Percentiles rank a stretch among this genome's conserved stretches.
Evolutionary conservation across 1,140 invertebrate genomes (phyloP).

Genomic region (Heterodera schachtii): DNA sequence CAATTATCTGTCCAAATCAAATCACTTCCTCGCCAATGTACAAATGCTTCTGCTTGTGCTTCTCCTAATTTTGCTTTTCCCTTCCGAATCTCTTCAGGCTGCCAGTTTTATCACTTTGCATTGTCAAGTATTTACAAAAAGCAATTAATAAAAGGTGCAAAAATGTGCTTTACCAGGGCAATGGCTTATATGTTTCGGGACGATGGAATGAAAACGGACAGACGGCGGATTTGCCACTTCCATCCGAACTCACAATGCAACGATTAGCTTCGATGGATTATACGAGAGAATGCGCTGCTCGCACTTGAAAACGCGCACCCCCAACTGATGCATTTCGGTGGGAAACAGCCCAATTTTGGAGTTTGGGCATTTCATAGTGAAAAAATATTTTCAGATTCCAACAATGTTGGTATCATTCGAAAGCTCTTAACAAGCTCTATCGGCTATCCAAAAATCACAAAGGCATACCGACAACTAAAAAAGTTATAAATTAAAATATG

Average conservation of each 20-base stretch:
- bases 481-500: too few relatives aligned
- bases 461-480: too few relatives aligned
- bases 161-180: neutral
- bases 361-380: too few relatives aligned
- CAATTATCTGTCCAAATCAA: neutral
- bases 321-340: neutral
- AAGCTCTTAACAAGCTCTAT: too few relatives aligned
- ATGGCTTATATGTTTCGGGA: neutral
- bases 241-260: neutral
- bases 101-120: constrained; percentile 1
- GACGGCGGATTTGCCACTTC: neutral
- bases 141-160: too few relatives aligned
- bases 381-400: too few relatives aligned
- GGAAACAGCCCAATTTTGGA: neutral
- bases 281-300: neutral
- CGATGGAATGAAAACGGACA: constrained; percentile 2
- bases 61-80: neutral
- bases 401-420: too few relatives aligned
- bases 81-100: neutral
- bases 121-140: neutral
- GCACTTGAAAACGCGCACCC: neutral
- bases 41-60: neutral
- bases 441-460: too few relatives aligned
- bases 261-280: neutral
- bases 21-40: neutral